Evolutionary conservation across 2,888 invertebrate species (phyloP).

Genomic region (Serrognathus titanus): DNA sequence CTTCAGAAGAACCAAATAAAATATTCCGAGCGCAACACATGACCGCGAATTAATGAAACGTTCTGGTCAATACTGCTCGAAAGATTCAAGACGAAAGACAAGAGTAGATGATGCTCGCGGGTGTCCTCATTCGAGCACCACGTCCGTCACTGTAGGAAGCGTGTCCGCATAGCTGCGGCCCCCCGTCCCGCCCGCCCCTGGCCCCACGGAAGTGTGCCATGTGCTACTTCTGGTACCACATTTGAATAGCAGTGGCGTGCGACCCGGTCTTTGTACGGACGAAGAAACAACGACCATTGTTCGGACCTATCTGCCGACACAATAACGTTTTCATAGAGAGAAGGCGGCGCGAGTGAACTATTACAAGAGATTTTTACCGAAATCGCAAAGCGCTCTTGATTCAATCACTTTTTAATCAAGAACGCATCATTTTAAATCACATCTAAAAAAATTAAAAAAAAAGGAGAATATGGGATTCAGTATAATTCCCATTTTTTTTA

Average conservation of each 20-base stretch:
- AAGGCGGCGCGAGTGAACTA: not conserved
- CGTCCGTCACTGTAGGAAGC: conserved; percentile 47
- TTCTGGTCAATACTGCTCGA: not conserved
- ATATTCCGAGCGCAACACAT: not conserved
- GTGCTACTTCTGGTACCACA: conserved; percentile 40
- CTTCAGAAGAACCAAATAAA: not conserved
- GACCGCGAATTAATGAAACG: not conserved
- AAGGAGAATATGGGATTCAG: no score
- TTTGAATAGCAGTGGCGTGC: conserved; percentile 38
- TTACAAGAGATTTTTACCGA: not conserved
- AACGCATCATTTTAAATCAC: no score
- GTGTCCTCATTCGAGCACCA: conserved; percentile 44
- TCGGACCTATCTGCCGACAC: not conserved
- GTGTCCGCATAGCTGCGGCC: conserved; percentile 43
- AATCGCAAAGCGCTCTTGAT: no score
- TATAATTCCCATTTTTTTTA: no score
- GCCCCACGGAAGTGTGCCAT: conserved; percentile 40
- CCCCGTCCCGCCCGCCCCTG: conserved; percentile 24
- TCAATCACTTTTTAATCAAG: no score
- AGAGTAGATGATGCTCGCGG: conserved; percentile 27
- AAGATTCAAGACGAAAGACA: conserved; percentile 4
- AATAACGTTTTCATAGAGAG: not conserved
- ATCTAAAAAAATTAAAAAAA: no score
- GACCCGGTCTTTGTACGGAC: conserved; percentile 9
- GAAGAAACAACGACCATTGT: not conserved